Evolutionary conservation across 2,888 invertebrate genomes (phyloP).

Genomic region (Myathropa florea): DNA sequence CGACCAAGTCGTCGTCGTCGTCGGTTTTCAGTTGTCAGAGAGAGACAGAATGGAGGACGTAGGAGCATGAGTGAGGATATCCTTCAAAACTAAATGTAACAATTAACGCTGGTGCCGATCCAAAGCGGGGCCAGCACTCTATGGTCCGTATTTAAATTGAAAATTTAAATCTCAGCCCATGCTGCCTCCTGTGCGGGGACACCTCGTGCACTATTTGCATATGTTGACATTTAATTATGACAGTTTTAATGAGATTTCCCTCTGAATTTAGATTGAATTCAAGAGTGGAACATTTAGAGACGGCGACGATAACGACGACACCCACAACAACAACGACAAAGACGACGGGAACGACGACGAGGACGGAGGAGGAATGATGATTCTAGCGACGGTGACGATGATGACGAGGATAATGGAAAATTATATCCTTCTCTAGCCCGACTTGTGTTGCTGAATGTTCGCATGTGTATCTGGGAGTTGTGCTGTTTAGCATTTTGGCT

Average conservation of each 20-base stretch:
- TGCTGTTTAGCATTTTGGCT: conserved; percentile 45
- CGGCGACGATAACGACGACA: conserved; percentile 71
- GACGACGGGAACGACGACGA: conserved; percentile 68
- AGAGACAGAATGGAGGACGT: background rate
- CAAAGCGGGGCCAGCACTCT: conserved; percentile 40
- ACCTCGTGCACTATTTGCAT: conserved; percentile 73
- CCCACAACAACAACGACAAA: conserved; percentile 11
- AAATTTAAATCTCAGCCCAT: conserved; percentile 68
- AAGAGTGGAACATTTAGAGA: conserved; percentile 66
- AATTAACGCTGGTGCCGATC: conserved; percentile 49
- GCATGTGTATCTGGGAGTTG: conserved; percentile 8
- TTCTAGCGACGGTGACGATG: conserved; percentile 6
- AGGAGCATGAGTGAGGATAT: conserved; percentile 12
- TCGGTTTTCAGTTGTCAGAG: background rate
- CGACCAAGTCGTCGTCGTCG: too few relatives aligned
- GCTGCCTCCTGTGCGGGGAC: background rate
- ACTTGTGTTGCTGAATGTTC: conserved; percentile 35
- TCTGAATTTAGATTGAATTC: conserved; percentile 71
- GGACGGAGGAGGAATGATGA: conserved; percentile 28
- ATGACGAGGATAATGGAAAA: conserved; percentile 53
- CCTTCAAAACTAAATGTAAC: conserved; percentile 62
- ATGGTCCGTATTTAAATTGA: conserved; percentile 71
- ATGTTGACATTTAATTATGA: conserved; percentile 76
- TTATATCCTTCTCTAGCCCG: conserved; percentile 53
- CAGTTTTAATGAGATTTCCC: conserved; percentile 75